A percentile compares a stretch with the other conserved stretches of the same genome.
Evolutionary conservation across 2,113 vertebrate species (phyloP).

Genomic region (Cyrtonyx montezumae): DNA sequence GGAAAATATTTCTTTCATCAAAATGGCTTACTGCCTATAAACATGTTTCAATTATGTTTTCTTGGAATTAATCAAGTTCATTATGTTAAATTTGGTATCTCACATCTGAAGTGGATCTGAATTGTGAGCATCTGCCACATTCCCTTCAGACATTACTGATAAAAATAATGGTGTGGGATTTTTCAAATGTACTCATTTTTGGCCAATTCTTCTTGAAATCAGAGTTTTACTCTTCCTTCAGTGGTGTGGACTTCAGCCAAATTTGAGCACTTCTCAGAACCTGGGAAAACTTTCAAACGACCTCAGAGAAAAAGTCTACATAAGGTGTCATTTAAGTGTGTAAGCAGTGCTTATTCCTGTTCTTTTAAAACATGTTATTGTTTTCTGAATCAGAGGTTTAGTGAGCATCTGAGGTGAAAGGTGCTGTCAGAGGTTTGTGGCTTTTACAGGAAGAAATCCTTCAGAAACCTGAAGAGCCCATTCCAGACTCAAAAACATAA

Average conservation of each 20-base stretch:
- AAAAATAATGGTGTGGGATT: conserved; percentile 9
- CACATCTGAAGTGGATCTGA: conserved; percentile 41
- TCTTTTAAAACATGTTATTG: accelerated
- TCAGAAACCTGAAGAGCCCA: neutral
- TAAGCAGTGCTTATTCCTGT: neutral
- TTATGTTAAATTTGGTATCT: conserved; percentile 51
- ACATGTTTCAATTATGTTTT: conserved; percentile 67
- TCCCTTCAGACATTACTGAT: conserved; percentile 34
- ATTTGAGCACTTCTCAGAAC: neutral
- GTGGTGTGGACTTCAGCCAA: neutral
- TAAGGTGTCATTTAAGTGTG: neutral
- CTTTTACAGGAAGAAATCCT: conserved; percentile 17
- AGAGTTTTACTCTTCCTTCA: neutral
- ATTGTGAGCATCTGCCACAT: neutral
- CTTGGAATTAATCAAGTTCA: conserved; percentile 59
- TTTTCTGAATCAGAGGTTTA: neutral
- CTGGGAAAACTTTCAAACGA: neutral
- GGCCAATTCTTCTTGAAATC: neutral
- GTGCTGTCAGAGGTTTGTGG: neutral
- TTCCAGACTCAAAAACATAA: neutral
- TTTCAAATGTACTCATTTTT: neutral
- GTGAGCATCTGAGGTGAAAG: neutral
- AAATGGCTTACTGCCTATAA: conserved; percentile 64
- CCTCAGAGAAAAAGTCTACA: neutral
- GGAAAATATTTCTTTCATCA: conserved; percentile 72